Evolutionary conservation across 2,888 invertebrate species (phyloP).

Genomic region (Scaptomyza parva): DNA sequence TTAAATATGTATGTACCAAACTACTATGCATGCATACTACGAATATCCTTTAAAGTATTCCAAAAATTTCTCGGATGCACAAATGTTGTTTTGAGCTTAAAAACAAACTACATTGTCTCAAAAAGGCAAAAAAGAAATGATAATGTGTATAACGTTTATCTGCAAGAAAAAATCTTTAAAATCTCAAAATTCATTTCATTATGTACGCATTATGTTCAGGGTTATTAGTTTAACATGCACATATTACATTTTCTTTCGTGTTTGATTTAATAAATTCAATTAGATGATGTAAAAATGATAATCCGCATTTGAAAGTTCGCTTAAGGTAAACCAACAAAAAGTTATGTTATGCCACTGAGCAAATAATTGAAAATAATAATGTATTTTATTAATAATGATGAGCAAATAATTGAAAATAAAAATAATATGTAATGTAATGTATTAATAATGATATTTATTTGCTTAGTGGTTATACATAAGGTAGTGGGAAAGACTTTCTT

Average conservation of each 20-base stretch:
- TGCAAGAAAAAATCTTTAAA: neutral
- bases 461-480: no score
- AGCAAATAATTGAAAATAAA: no score
- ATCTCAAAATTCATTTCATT: neutral
- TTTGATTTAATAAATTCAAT: neutral
- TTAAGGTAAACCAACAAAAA: neutral
- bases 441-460: no score
- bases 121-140: neutral
- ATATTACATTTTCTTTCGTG: neutral
- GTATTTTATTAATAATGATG: no score
- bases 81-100: slow-evolving; percentile 24
- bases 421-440: no score
- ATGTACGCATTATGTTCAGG: neutral
- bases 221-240: neutral
- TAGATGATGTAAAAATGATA: neutral
- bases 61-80: slow-evolving; percentile 23
- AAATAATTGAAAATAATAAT: no score
- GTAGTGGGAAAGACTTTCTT: neutral
- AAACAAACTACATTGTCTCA: neutral
- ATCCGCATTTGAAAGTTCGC: neutral
- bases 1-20: slow-evolving; percentile 15
- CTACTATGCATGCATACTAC: slow-evolving; percentile 9
- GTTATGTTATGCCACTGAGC: no score
- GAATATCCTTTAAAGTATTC: slow-evolving; percentile 29
- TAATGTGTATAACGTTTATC: neutral